These are phyloP conservation scores for Narcine bancroftii DNA, from an alignment of 2,113 vertebrate genomes.

Conservation along the genomic window DNA sequence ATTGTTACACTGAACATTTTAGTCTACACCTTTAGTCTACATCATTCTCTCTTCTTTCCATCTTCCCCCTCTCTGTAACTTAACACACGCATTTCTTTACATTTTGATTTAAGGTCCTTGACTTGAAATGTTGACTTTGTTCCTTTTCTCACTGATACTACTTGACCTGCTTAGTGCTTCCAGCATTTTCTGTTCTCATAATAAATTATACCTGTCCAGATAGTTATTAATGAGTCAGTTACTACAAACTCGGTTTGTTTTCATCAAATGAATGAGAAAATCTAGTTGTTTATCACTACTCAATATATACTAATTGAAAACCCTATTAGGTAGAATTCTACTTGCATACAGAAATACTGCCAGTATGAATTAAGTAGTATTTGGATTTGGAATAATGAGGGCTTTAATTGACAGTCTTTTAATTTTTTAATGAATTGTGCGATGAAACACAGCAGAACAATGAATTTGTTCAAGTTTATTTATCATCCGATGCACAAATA, in stretches of 20 bases:
- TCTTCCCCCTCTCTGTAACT: too few relatives aligned
- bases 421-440: not conserved
- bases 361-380: too few relatives aligned
- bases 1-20: too few relatives aligned
- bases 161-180: too few relatives aligned
- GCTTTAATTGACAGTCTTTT: not conserved
- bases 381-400: not conserved
- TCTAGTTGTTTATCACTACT: not conserved
- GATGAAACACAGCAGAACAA: not conserved
- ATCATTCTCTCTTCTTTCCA: too few relatives aligned
- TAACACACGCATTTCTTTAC: too few relatives aligned
- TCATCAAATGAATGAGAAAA: not conserved
- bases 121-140: too few relatives aligned
- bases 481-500: too few relatives aligned
- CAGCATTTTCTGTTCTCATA: not conserved
- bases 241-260: not conserved
- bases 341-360: not conserved
- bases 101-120: too few relatives aligned
- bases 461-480: too few relatives aligned
- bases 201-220: not conserved
- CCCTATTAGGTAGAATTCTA: not conserved
- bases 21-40: too few relatives aligned
- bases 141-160: too few relatives aligned
- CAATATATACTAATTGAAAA: not conserved
- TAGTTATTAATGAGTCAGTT: not conserved